Conservation (phyloP, 2,888 invertebrate species). For the Drosophila heteroneura region DNA sequence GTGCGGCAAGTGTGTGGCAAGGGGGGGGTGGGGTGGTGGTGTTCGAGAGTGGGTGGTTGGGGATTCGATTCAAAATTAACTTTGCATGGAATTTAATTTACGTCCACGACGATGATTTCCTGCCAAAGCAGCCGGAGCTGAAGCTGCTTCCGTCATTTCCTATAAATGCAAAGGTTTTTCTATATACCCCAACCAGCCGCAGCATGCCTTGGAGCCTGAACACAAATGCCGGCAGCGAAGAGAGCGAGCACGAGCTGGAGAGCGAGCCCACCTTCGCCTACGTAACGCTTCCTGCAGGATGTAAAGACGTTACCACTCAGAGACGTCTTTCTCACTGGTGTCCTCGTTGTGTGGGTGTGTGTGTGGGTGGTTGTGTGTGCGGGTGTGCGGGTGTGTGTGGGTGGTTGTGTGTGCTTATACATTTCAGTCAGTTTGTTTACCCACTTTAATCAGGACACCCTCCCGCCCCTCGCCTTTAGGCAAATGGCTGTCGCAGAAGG, state of each 20-base stretch:
- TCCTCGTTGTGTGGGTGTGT: background rate
- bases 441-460: slow-evolving; percentile 71
- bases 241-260: slow-evolving; percentile 3
- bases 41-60: background rate
- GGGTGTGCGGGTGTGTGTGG: background rate
- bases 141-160: slow-evolving; percentile 82
- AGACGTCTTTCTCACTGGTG: slow-evolving; percentile 18
- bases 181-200: background rate
- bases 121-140: slow-evolving; percentile 68
- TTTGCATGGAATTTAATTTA: slow-evolving; percentile 83
- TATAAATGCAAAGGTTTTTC: slow-evolving; percentile 60
- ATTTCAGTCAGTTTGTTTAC: slow-evolving; percentile 68
- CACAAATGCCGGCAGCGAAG: slow-evolving; percentile 21
- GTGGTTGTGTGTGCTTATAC: slow-evolving; percentile 35
- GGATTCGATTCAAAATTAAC: slow-evolving; percentile 67
- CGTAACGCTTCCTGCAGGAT: slow-evolving; percentile 75
- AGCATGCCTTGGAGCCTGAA: slow-evolving; percentile 11
- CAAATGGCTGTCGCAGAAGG: slow-evolving; percentile 26
- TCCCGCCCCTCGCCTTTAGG: background rate
- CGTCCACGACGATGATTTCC: slow-evolving; percentile 83
- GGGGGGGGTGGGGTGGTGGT: background rate
- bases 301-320: slow-evolving; percentile 55
- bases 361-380: background rate
- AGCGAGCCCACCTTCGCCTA: slow-evolving; percentile 40
- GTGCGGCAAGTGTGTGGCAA: background rate